phyloP scores from a whole-genome alignment of 35 echinoderm and acorn worm species.

The Holothuria glaberrima region DNA sequence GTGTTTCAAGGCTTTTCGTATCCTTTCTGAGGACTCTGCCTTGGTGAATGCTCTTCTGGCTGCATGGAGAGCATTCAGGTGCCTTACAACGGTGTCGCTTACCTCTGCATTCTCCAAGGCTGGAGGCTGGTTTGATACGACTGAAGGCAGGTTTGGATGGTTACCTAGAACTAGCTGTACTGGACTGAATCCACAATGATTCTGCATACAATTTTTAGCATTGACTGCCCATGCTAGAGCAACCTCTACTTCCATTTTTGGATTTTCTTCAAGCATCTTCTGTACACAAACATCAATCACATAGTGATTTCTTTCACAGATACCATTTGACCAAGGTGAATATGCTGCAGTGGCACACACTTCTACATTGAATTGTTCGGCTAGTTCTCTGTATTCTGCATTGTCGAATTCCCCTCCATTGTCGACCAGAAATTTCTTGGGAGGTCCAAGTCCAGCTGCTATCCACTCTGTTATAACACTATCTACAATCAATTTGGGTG shows the following conservation, averaged over 20 bases:
- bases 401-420: slow-evolving; percentile 52
- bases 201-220: slow-evolving; percentile 4
- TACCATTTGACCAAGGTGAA: slow-evolving; percentile 12
- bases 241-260: background rate
- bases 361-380: background rate
- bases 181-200: background rate
- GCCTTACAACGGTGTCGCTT: background rate
- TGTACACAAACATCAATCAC: slow-evolving; percentile 18
- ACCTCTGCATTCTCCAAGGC: background rate
- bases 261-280: slow-evolving; percentile 20
- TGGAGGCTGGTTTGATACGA: background rate
- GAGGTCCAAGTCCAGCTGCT: slow-evolving; percentile 53
- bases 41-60: background rate
- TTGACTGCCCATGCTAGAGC: slow-evolving; percentile 25
- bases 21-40: slow-evolving; percentile 33
- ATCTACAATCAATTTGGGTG: slow-evolving; percentile 53
- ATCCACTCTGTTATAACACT: slow-evolving; percentile 60
- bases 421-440: slow-evolving; percentile 36
- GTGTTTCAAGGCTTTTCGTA: background rate
- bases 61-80: slow-evolving; percentile 6
- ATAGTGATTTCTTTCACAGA: slow-evolving; percentile 23
- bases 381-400: slow-evolving; percentile 35
- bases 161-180: background rate
- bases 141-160: background rate
- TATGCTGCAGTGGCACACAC: slow-evolving; percentile 22